phyloP scores from a whole-genome alignment of 2,113 vertebrate genomes.

The Myotis brandtii region DNA sequence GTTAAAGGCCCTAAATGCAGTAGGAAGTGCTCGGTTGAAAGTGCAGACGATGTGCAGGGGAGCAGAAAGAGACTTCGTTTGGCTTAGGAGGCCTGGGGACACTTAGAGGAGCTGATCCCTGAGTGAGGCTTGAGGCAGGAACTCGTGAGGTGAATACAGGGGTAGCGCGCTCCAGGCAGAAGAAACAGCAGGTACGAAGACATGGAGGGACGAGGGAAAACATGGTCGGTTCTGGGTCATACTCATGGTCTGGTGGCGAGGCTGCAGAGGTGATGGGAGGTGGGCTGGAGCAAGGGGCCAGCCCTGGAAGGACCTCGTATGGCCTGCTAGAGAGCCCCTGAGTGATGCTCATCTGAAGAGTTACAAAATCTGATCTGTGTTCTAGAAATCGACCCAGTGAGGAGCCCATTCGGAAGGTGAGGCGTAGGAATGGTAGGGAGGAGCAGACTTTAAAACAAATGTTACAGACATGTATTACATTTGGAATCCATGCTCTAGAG shows the following conservation, averaged over 20 bases:
- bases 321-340: background rate
- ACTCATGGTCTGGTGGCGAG: background rate
- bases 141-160: background rate
- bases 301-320: rapidly evolving
- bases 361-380: background rate
- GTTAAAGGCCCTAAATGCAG: too few relatives aligned
- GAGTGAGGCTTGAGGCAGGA: background rate
- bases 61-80: background rate
- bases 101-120: background rate
- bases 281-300: background rate
- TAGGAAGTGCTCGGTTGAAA: background rate
- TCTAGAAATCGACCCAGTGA: background rate
- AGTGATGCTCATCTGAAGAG: background rate
- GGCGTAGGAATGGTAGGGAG: background rate
- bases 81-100: background rate
- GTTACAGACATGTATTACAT: background rate
- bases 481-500: background rate
- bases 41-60: rapidly evolving
- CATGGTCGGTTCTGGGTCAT: background rate
- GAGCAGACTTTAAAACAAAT: background rate
- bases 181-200: background rate
- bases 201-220: background rate
- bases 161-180: background rate
- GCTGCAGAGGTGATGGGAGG: background rate
- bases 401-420: background rate